Evolutionary conservation across 2,797 vertebrate species (phyloP).

Genomic region (Sandelia bainsii): DNA sequence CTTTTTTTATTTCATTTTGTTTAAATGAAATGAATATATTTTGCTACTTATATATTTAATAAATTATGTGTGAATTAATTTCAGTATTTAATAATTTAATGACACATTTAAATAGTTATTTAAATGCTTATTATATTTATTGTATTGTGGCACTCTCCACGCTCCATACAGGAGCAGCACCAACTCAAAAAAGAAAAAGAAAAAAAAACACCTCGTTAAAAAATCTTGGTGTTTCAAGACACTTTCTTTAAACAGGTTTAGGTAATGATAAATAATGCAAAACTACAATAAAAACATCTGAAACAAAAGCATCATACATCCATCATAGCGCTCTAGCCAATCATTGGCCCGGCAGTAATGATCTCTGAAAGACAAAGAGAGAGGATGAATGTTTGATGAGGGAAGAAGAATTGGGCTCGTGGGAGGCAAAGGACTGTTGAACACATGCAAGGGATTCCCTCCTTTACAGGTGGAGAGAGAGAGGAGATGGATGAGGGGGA

Average conservation of each 20-base stretch:
- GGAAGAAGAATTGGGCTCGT: slow-evolving; percentile 53
- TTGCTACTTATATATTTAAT: too few relatives aligned
- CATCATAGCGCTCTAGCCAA: slow-evolving; percentile 53
- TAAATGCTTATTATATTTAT: too few relatives aligned
- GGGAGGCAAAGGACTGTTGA: slow-evolving; percentile 46
- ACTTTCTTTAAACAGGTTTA: slow-evolving; percentile 31
- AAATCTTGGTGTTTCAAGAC: slow-evolving; percentile 11
- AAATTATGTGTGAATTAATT: too few relatives aligned
- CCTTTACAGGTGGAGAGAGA: slow-evolving; percentile 49
- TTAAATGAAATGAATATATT: too few relatives aligned
- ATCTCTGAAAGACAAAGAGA: slow-evolving; percentile 67
- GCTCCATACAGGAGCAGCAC: not conserved
- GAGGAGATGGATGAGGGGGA: slow-evolving; percentile 32
- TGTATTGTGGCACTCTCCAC: too few relatives aligned
- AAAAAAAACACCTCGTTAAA: not conserved
- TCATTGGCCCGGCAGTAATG: slow-evolving; percentile 57
- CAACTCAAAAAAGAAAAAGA: not conserved
- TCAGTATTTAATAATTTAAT: too few relatives aligned
- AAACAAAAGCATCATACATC: slow-evolving; percentile 56
- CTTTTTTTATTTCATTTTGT: too few relatives aligned
- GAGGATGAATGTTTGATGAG: slow-evolving; percentile 78
- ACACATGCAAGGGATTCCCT: slow-evolving; percentile 57
- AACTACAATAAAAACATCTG: slow-evolving; percentile 56
- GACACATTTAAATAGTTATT: too few relatives aligned
- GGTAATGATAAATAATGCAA: slow-evolving; percentile 73